These are phyloP conservation scores for Paraplagusia blochii DNA, from an alignment of 2,113 vertebrate species.

Conservation along the genomic window DNA sequence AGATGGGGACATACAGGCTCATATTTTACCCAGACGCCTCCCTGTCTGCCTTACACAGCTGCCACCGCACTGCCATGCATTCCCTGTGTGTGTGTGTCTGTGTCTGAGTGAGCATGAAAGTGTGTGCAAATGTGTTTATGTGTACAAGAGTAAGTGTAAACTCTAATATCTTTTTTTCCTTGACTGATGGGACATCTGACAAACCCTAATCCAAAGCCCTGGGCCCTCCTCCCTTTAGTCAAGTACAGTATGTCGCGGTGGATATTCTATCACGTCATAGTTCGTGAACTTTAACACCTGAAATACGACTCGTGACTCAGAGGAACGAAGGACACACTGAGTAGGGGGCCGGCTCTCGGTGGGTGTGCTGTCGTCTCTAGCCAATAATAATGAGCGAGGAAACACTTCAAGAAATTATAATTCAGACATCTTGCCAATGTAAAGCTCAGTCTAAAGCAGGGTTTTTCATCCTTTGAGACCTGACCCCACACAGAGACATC, in stretches of 20 bases:
- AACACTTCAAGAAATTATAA: slow-evolving; percentile 8
- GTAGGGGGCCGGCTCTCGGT: slow-evolving; percentile 28
- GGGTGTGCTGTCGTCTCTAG: slow-evolving; percentile 17
- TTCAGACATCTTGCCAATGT: background rate
- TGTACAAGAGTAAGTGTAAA: too few species aligned
- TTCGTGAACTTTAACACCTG: slow-evolving; percentile 36
- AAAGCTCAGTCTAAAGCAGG: too few species aligned
- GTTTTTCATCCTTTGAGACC: too few species aligned
- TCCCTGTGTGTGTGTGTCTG: slow-evolving; percentile 42
- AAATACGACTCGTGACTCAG: slow-evolving; percentile 43
- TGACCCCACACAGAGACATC: too few species aligned
- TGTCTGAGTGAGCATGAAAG: slow-evolving; percentile 26
- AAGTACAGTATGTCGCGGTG: background rate
- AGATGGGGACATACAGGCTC: slow-evolving; percentile 51
- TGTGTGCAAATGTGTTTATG: slow-evolving; percentile 18
- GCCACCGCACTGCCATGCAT: slow-evolving; percentile 57
- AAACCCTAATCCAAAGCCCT: slow-evolving; percentile 4
- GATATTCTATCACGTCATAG: slow-evolving; percentile 26
- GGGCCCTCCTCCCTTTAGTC: slow-evolving; percentile 13
- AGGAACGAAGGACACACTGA: slow-evolving; percentile 30
- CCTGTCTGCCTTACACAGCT: slow-evolving; percentile 68
- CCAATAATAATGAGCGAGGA: slow-evolving; percentile 29
- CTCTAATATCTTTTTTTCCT: slow-evolving; percentile 15
- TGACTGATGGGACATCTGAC: slow-evolving; percentile 10
- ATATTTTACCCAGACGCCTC: slow-evolving; percentile 74